A percentile compares a stretch with the other conserved stretches of the same genome.
These are phyloP conservation scores for Urechis unicinctus DNA, from an alignment of 2,888 invertebrate species.

Conservation along the genomic window DNA sequence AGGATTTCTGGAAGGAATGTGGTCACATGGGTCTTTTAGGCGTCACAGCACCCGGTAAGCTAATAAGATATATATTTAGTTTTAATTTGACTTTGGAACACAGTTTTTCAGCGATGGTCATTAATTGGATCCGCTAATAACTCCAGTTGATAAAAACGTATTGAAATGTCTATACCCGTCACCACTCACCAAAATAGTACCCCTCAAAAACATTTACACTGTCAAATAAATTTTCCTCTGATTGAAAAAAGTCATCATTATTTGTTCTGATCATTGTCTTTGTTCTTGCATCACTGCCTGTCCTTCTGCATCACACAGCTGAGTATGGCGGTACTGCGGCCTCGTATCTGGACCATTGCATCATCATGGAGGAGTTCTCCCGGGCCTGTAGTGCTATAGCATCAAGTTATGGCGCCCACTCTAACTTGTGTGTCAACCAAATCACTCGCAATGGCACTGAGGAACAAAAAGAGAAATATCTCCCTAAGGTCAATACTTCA, in stretches of 20 bases:
- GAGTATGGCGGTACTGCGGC: constrained; percentile 91
- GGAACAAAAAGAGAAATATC: constrained; percentile 84
- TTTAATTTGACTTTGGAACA: background rate
- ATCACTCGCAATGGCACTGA: constrained; percentile 86
- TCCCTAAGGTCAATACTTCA: constrained; percentile 72
- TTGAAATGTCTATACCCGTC: too few species aligned
- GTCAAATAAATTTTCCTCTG: too few species aligned
- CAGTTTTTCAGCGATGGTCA: background rate
- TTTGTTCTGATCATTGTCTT: too few species aligned
- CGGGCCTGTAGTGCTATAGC: constrained; percentile 73
- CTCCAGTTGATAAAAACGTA: too few species aligned
- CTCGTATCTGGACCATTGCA: constrained; percentile 81
- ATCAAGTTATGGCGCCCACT: constrained; percentile 93
- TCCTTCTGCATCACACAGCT: constrained; percentile 46
- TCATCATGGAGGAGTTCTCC: constrained; percentile 92
- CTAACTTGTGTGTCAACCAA: constrained; percentile 95
- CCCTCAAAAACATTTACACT: too few species aligned
- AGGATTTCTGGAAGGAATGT: constrained; percentile 84
- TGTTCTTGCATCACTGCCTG: too few species aligned
- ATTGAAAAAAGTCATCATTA: too few species aligned
- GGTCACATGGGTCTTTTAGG: constrained; percentile 88
- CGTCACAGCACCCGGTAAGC: constrained; percentile 67
- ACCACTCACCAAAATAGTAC: background rate
- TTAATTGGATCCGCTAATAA: too few species aligned
- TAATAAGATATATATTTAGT: background rate